Evolutionary conservation across 2,113 vertebrate genomes (phyloP), one percentile per base, ranked within the genome.

Genomic region (Philantomba maxwellii): DNA sequence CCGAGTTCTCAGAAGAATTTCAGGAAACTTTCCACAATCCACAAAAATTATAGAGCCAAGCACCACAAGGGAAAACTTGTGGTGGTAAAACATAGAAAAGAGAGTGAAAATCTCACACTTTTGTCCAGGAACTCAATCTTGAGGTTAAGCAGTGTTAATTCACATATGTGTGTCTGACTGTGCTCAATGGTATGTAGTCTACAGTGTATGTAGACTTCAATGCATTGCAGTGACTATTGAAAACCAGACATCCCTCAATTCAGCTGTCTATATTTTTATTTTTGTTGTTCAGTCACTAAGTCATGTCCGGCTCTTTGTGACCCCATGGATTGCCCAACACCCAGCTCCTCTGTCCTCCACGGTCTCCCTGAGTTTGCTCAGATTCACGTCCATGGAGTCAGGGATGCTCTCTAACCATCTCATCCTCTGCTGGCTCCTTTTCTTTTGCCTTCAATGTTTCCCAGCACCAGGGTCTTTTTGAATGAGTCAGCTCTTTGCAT

Each of bases 1-100:
- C 62, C 7, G 80, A 58, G 91, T 97, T 97, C 89, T 97, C 58
- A 87, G 77, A 92, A 87, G 25, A 95, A 91, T 75, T 77, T 87
- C 57, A 84, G 33, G 30, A 57, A 96, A 47, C 10, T 62, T 89
- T 81, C 11, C 21, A 83, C 19, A 60, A 47, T 36, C 51, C 91
- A 66, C 33, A 94, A 84, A 94, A 77, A 28, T 39, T 77, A 39
- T 7, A 57, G 26, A 86, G 62, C 8, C 14, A 86, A 21, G 23
- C 19, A 36, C 17, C 30, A 28, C 21, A 57, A 57, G 5, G 82
- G 45, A 87, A 88, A 57, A 10, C 49, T 64, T 55, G 11, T 36
- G 16, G 7, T 90, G 45, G 2, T 14, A 17, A 39, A 64, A 58
- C 43, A 51, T 30, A 51, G 19, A 47, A 86, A 91, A 13, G 64